These are phyloP conservation scores for Tautogolabrus adspersus DNA, from an alignment of 2,113 vertebrate species.

Conservation along the genomic window DNA sequence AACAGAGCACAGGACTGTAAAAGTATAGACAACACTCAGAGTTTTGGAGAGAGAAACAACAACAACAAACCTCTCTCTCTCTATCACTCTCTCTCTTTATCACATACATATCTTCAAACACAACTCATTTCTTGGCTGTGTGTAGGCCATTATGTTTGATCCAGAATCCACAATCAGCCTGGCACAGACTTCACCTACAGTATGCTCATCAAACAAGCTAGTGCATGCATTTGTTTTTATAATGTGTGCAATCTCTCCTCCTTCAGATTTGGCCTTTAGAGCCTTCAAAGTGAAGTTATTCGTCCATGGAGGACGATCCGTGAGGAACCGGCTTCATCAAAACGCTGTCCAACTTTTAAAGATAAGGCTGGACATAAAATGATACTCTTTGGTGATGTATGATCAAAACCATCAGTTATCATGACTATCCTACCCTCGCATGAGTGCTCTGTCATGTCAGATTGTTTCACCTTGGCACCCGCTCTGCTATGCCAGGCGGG, in stretches of 20 bases:
- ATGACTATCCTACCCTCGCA: conserved; percentile 9
- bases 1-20: conserved; percentile 2
- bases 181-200: conserved; percentile 45
- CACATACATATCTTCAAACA: conserved; percentile 44
- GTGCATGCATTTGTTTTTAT: conserved; percentile 44
- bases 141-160: conserved; percentile 57
- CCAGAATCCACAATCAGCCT: conserved; percentile 46
- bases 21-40: not conserved
- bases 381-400: conserved; percentile 8
- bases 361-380: conserved; percentile 36
- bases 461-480: conserved; percentile 36
- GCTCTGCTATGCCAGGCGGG: conserved; percentile 34
- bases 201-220: conserved; percentile 46
- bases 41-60: conserved; percentile 2
- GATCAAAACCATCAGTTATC: conserved; percentile 34
- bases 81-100: conserved; percentile 3
- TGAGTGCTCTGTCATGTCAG: conserved; percentile 34
- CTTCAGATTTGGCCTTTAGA: conserved; percentile 33
- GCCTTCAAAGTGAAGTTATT: conserved; percentile 19
- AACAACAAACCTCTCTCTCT: not conserved
- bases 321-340: conserved; percentile 29
- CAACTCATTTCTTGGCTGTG: conserved; percentile 47
- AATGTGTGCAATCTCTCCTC: conserved; percentile 17
- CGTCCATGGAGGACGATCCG: conserved; percentile 10
- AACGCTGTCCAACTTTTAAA: not conserved